Base-by-base conservation (phyloP, 1,140 invertebrate species). In the Rhopalosiphum padi region DNA sequence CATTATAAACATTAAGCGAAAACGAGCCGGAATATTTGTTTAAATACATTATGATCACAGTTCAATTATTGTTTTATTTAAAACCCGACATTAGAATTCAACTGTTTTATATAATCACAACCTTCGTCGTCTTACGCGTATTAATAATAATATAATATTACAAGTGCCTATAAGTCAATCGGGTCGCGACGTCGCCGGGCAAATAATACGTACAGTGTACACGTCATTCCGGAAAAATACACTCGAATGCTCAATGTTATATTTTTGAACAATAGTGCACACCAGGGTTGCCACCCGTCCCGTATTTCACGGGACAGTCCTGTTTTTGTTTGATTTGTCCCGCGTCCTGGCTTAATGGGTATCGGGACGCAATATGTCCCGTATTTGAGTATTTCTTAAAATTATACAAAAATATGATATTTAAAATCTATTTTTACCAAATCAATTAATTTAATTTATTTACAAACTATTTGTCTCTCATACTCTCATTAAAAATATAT, bases 211-310 rank as follows among this genome's bases (percentile, higher is more conserved):
- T 77, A 41, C n/a, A n/a, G n/a, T 1, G 37, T 37, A 41, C 41
- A 85, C 41, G 83, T 41, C 82, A 85, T 46, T 86, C 23, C 43
- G 85, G 85, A 86, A 86, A 86, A 86, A 48, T 46, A 43, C 85
- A 86, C 85, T 86, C 25, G 85, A 86, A 25, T 8, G 9, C 25
- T 30, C 15, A 68, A 68, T 68, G 60, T 68, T 43, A 43, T 86
- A 43, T 86, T 87, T n/a, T 46, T 35, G 30, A 77, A 77, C 30
- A 77, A 77, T n/a, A 77, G n/a, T n/a, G n/a, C n/a, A n/a, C n/a
- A n/a, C n/a, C n/a, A n/a, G n/a, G n/a, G n/a, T n/a, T n/a, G n/a
- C n/a, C n/a, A n/a, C n/a, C n/a, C n/a, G n/a, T n/a, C n/a, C n/a
- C n/a, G n/a, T n/a, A n/a, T n/a, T n/a, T n/a, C n/a, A n/a, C n/a